Base-by-base conservation (phyloP, 2,888 invertebrate genomes). In the Barypeithes pellucidus region DNA sequence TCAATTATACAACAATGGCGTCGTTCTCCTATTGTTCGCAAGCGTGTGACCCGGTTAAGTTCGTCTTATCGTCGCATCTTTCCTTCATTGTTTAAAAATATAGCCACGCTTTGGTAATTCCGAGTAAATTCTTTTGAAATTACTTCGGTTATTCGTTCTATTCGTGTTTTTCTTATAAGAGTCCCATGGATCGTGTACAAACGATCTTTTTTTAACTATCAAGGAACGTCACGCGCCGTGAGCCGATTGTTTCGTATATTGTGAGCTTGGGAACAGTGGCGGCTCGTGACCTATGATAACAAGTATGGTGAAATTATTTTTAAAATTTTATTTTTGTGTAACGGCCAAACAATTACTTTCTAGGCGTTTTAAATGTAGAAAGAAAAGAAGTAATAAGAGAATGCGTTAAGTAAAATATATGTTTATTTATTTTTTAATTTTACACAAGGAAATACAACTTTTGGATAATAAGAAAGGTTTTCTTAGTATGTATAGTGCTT, bases 21-120 rank as follows among this genome's bases (percentile, higher is more conserved):
- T 14, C n/a, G 65, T 52, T 66, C 52, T 52, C 24, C 54, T 16
- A 66, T 66, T 66, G 66, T 66, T 54, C 39, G 24, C 16, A 11
- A 24, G 54, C 66, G 66, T 66, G 66, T 54, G 66, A 66, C 66
- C 66, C 41, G 66, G 52, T 66, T 66, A 66, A 66, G 41, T 54
- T 43, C 52, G 11, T 12, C 54, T 66, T 66, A 66, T 54, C 66
- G 54, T 41, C 39, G 29, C 47, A 66, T 66, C 36, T 66, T 16
- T 54, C 11, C 50, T 16, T 57, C 54, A 9, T 57, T 57, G 33
- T 57, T 52, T 57, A 54, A 41, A 39, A 54, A 41, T 52, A 5
- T 22, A 39, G 11, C 24, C 52, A 66, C 54, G 66, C 47, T 66
- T 52, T 66, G 54, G 41, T 54, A 54, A 66, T 66, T 52, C 39